Evolutionary conservation across 2,113 vertebrate genomes (phyloP), one percentile per base, ranked within the genome.

Genomic region (Thomomys bottae): DNA sequence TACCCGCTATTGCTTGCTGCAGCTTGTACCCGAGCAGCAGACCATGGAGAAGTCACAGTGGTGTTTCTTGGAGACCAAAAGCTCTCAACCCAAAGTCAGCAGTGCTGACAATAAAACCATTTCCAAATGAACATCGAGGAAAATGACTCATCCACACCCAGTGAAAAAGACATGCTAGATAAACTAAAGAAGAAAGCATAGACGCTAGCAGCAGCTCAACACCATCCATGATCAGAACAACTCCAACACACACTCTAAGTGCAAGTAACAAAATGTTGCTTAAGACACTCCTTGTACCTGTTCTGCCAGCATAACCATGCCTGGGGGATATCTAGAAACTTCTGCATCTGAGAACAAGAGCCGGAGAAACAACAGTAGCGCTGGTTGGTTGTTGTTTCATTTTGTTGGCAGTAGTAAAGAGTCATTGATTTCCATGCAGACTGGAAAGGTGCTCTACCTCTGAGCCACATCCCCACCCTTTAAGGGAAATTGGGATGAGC

Each of bases 101-200:
- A 18, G 15, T 59, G 9, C 32, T 77, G 68, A 32, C 67, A 49
- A 70, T 84, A 45, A 87, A 76, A 87, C 8, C 84, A 92, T 80
- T 71, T 40, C 78, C 59, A 87, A 89, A 36, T n/a, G 9, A 84
- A 80, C n/a, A 68, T 82, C 30, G 66, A 79, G 26, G 78, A 87
- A 91, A 91, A 89, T 80, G 67, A 64, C 17, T 80, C 38, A 49
- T n/a, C 70, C 59, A 68, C 71, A 4, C 38, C 57, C 7, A 57
- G 21, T 42, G 6, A 45, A 67, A 72, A 76, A 40, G n/a, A 89
- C 12, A 82, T 42, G 67, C 57, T 83, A 9, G 71, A 75, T 84
- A 79, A 93, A 79, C 34, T 34, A 36, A 71, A 76, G 38, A 83
- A 42, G 57, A 76, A 40, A 78, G 63, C n/a, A 68, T 5, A 87